Base-by-base conservation (phyloP, 1,140 invertebrate species). In the Oreohelix idahoensis region DNA sequence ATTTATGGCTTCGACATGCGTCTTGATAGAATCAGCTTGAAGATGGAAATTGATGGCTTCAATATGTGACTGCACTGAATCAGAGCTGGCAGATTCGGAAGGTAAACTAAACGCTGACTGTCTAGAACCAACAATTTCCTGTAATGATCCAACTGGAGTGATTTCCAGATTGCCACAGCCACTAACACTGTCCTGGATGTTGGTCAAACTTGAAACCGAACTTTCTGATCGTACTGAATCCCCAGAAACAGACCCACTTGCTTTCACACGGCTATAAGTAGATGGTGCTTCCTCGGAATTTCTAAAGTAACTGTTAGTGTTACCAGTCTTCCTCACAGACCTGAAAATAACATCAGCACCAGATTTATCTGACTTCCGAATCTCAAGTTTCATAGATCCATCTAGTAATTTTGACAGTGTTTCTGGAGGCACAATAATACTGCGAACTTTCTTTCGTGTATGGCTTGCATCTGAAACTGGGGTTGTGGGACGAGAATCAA, bases 331-430 rank as follows among this genome's bases (percentile, higher is more conserved):
- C 29, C 32, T 66, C 8, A 66, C 63, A 2, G 63, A 32, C 17
- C 63, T 66, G 29, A 66, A 66, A 1, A 66, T 17, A 35, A 66
- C 29, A 35, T 29, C 63, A 66, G 63, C n/a, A 35, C 63, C 63
- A 32, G n/a, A 8, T 11, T 32, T 66, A 8, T 32, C 29, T 8
- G 63, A 66, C 29, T 66, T 66, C 17, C 63, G 23, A 10, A 66
- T 66, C 63, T 66, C 63, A 29, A 66, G n/a, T 32, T 66, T 66
- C 63, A 66, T 29, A 66, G 63, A 66, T 11, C 63, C 63, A 32
- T 66, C 29, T 32, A 66, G 8, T 29, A 66, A 13, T 32, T 66
- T 32, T 10, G 63, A 66, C 8, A 66, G n/a, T 66, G 63, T 66
- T 32, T 29, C n/a, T 32, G 63, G 63, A 32, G 63, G n/a, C 11